phyloP scores from a whole-genome alignment of 2,113 vertebrate genomes.

The Dolichallabes microphthalmus region DNA sequence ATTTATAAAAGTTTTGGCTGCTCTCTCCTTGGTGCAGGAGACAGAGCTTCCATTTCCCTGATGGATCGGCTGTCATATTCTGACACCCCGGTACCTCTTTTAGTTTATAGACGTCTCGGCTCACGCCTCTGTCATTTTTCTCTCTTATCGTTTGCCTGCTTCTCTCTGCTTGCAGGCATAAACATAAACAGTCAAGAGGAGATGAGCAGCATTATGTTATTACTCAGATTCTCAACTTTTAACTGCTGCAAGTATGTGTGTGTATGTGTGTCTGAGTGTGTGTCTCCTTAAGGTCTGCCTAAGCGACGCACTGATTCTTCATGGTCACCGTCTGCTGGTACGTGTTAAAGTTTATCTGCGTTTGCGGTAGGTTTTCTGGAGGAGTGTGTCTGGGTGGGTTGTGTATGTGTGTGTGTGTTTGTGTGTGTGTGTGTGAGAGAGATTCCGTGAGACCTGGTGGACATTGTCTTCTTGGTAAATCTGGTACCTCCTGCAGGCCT shows the following conservation, averaged over 20 bases:
- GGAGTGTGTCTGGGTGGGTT: slow-evolving; percentile 39
- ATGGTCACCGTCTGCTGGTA: slow-evolving; percentile 26
- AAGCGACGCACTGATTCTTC: slow-evolving; percentile 33
- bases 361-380: slow-evolving; percentile 14
- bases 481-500: slow-evolving; percentile 82
- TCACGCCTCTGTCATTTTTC: slow-evolving; percentile 64
- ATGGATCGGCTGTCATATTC: slow-evolving; percentile 82
- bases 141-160: slow-evolving; percentile 61
- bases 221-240: slow-evolving; percentile 35
- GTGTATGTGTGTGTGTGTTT: slow-evolving; percentile 41
- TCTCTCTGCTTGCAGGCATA: slow-evolving; percentile 41
- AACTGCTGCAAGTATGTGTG: not conserved
- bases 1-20: slow-evolving; percentile 75
- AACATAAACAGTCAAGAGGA: slow-evolving; percentile 60
- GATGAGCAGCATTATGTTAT: slow-evolving; percentile 53
- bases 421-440: slow-evolving; percentile 38
- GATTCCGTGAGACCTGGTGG: slow-evolving; percentile 76
- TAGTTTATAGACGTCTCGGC: slow-evolving; percentile 75
- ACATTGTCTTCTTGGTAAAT: slow-evolving; percentile 91
- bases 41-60: slow-evolving; percentile 83
- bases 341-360: slow-evolving; percentile 41
- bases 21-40: slow-evolving; percentile 77
- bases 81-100: slow-evolving; percentile 72
- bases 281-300: slow-evolving; percentile 16
- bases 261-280: slow-evolving; percentile 15